phyloP scores from a whole-genome alignment of 2,888 invertebrate genomes.

The Pandemis corylana region DNA sequence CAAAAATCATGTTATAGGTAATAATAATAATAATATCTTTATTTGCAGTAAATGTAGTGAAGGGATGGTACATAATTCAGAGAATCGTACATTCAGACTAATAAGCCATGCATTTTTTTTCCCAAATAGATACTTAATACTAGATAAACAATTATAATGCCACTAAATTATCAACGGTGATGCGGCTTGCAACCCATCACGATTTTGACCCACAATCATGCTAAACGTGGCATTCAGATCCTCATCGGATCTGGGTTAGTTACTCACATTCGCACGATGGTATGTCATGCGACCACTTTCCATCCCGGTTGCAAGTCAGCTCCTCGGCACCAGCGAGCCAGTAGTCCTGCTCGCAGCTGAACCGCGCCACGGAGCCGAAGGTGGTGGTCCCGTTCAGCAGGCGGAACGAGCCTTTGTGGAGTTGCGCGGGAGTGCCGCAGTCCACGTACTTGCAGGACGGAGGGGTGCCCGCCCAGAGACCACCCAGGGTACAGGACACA shows the following conservation, averaged over 20 bases:
- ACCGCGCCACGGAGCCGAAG: slow-evolving; percentile 91
- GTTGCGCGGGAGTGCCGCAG: slow-evolving; percentile 92
- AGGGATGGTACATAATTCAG: no score
- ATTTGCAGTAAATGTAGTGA: no score
- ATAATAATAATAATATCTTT: no score
- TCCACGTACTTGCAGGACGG: slow-evolving; percentile 94
- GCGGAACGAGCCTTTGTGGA: slow-evolving; percentile 90
- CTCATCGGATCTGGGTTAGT: slow-evolving; percentile 32
- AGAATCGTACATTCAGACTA: no score
- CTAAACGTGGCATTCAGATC: no score
- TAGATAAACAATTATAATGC: no score
- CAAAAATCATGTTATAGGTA: no score
- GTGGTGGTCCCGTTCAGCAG: slow-evolving; percentile 92
- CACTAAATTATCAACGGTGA: no score
- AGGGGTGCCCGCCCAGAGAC: slow-evolving; percentile 91
- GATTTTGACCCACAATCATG: no score
- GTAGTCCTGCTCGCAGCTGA: slow-evolving; percentile 92
- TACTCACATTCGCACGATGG: slow-evolving; percentile 93
- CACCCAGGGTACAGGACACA: slow-evolving; percentile 93
- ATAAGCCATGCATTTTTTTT: no score
- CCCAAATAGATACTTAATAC: no score
- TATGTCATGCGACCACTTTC: slow-evolving; percentile 94
- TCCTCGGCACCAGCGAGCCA: slow-evolving; percentile 91
- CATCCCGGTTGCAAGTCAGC: slow-evolving; percentile 91
- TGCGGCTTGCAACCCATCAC: no score